Percentiles rank a stretch among this genome's conserved stretches.
phyloP scores from a whole-genome alignment of 2,888 invertebrate genomes.

The Eupithecia subfuscata region DNA sequence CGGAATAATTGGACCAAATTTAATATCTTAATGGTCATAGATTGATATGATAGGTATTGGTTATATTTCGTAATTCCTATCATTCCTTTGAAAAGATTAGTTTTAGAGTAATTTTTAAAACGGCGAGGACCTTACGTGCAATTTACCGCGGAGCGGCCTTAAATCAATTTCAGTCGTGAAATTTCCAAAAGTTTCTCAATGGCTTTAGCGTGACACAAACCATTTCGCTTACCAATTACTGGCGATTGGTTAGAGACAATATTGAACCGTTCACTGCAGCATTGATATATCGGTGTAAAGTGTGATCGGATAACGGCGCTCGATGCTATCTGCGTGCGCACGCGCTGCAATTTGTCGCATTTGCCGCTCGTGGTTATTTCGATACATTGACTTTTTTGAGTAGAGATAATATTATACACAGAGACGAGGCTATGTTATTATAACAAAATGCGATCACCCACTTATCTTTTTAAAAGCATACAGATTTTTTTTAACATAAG shows the following conservation, averaged over 20 bases:
- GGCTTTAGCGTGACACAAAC: not conserved
- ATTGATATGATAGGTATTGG: no score
- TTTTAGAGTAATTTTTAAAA: no score
- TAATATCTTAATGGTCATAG: no score
- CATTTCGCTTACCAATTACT: constrained; percentile 29
- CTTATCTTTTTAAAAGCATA: not conserved
- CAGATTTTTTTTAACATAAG: not conserved
- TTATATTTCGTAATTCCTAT: no score
- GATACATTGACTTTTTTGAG: constrained; percentile 43
- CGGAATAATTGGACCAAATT: no score
- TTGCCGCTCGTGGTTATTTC: constrained; percentile 58
- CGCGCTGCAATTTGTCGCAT: constrained; percentile 62
- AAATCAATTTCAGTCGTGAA: not conserved
- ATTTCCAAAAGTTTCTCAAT: not conserved
- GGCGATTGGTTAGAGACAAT: constrained; percentile 66
- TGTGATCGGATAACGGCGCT: constrained; percentile 67
- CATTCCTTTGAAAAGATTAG: no score
- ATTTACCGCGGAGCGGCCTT: not conserved
- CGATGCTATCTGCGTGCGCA: constrained; percentile 54
- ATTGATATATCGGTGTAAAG: constrained; percentile 62
- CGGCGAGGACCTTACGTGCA: no score
- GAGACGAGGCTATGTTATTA: not conserved
- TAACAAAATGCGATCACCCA: not conserved
- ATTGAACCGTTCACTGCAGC: constrained; percentile 48
- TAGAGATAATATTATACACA: not conserved